Base-by-base conservation (phyloP, 2,888 invertebrate species). In the Cosmopolites sordidus region DNA sequence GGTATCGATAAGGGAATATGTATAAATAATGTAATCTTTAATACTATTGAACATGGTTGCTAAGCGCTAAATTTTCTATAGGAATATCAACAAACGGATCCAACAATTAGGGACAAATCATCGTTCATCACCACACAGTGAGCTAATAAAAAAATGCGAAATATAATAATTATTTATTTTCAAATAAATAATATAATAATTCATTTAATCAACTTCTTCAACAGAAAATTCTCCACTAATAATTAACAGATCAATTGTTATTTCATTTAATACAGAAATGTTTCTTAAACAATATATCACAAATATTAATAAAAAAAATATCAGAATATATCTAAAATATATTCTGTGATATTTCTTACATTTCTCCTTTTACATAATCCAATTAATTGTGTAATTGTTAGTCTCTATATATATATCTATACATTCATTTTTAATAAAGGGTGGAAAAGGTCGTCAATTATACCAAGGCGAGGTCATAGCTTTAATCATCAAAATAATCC, bases 51-150 rank as follows among this genome's bases (percentile, higher is more conserved):
- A 44, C 37, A 11, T 16, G 38, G 53, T 53, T 53, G 53, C 53
- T 48, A 53, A 43, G 53, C 47, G 42, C 42, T 48, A 42, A 27
- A 53, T 37, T 40, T 37, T 12, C 27, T 27, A 43, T 43, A 30
- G 43, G 12, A 42, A 42, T 51, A 45, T 51, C 44, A 45, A 51
- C 51, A 51, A 46, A 51, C 41, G 44, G 11, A 18, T 1, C 18
- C 17, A 16, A 22, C 17, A 12, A 18, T 43, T 43, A 43, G 6
- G 12, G 9, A 16, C 4, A 22, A 41, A 15, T 11, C 16, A 15
- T 41, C 41, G 41, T 8, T 22, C 22, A 22, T 22, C 22, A 22
- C 22, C 8, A 22, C 22, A 22, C 22, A 8, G 22, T 22, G 22
- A 22, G 22, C 22, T 22, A 22, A 22, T 22, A 22, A 22, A 22